phyloP scores from a whole-genome alignment of 2,113 vertebrate genomes.

The Callipepla californica region DNA sequence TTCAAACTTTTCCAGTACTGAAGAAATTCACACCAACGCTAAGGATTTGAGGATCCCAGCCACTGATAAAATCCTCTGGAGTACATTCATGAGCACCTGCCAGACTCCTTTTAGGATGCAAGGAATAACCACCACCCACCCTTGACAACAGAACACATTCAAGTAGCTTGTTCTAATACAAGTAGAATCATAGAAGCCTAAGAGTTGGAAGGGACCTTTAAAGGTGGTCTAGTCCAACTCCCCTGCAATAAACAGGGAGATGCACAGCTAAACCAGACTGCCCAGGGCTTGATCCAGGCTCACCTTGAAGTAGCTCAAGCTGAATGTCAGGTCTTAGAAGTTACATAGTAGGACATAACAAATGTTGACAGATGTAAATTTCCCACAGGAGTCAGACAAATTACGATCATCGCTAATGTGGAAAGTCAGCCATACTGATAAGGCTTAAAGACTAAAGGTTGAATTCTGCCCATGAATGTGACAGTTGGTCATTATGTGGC shows the following conservation, averaged over 20 bases:
- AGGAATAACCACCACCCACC: neutral
- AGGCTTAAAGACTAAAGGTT: neutral
- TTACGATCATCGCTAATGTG: neutral
- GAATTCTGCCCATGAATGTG: neutral
- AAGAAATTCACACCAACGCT: neutral
- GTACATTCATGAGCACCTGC: neutral
- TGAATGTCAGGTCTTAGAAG: neutral
- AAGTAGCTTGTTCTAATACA: neutral
- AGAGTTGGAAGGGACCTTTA: too few species aligned
- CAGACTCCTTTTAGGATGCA: neutral
- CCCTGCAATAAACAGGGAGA: too few species aligned
- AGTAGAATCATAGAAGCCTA: neutral
- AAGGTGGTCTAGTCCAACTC: too few species aligned
- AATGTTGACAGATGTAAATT: neutral
- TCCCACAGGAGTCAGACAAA: neutral
- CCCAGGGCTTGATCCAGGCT: too few species aligned
- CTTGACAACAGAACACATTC: neutral
- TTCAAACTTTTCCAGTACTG: neutral
- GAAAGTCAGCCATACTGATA: neutral
- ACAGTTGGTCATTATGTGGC: neutral
- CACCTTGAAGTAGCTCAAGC: neutral
- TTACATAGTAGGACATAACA: neutral
- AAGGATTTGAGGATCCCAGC: neutral
- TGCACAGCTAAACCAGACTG: too few species aligned
- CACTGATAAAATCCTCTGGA: fast-evolving